phyloP scores from a whole-genome alignment of 2,888 invertebrate genomes.

The Aphrophora alni region DNA sequence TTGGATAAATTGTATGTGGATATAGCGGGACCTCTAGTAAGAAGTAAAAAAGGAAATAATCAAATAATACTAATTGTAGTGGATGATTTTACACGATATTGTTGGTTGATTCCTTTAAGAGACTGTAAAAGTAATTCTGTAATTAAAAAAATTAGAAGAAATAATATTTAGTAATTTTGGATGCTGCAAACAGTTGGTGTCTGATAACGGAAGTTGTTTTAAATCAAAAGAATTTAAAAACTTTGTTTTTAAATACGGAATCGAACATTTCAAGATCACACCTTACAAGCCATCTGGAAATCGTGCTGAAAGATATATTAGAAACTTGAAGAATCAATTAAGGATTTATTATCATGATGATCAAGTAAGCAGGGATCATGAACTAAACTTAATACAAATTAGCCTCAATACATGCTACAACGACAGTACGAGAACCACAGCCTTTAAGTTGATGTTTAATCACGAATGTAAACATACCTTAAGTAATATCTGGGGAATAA shows the following conservation, averaged over 20 bases:
- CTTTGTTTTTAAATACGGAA: background rate
- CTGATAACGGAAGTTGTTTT: constrained; percentile 5
- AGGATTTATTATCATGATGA: background rate
- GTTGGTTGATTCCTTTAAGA: constrained; percentile 10
- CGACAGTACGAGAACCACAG: background rate
- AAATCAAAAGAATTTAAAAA: background rate
- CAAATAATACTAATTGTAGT: constrained; percentile 7
- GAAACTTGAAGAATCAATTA: background rate
- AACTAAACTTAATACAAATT: background rate
- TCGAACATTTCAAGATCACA: background rate
- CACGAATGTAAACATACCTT: background rate
- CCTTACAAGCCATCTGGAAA: constrained; percentile 1
- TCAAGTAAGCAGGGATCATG: background rate
- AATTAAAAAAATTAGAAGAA: constrained; percentile 15
- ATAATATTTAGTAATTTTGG: constrained; percentile 16
- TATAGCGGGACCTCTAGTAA: background rate
- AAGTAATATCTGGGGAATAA: background rate
- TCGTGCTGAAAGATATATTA: background rate
- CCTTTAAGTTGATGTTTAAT: constrained; percentile 10
- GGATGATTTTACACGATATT: background rate
- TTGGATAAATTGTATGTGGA: constrained; percentile 7
- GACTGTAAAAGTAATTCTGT: background rate
- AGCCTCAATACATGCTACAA: background rate
- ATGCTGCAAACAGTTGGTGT: background rate
- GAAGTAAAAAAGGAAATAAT: constrained; percentile 12